Percentiles rank a stretch among this genome's conserved stretches.
Evolutionary conservation across 2,888 invertebrate species (phyloP).

Genomic region (Euplagia quadripunctaria): DNA sequence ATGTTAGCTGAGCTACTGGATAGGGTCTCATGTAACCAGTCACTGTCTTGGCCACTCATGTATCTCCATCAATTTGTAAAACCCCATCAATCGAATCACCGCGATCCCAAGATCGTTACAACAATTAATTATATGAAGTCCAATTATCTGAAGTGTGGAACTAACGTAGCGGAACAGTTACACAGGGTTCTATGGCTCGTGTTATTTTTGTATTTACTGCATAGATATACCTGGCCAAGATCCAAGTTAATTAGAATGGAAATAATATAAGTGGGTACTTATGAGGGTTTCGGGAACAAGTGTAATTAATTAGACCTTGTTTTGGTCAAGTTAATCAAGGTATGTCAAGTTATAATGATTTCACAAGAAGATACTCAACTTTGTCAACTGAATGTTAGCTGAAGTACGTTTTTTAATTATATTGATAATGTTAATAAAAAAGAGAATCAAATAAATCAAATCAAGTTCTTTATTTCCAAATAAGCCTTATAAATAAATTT

Average conservation of each 20-base stretch:
- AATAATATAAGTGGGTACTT: constrained; percentile 2
- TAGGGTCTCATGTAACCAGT: neutral
- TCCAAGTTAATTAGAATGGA: constrained; percentile 9
- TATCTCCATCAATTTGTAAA: neutral
- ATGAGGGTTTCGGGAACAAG: too few species aligned
- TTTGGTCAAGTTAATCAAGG: neutral
- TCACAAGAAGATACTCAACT: neutral
- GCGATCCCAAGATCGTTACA: neutral
- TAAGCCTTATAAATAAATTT: too few species aligned
- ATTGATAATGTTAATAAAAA: neutral
- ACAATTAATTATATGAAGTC: constrained; percentile 12
- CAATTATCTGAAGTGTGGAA: constrained; percentile 12
- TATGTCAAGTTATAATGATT: neutral
- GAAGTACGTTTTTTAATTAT: neutral
- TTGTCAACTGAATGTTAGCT: neutral
- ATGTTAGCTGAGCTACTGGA: too few species aligned
- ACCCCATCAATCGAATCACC: neutral
- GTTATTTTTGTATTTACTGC: constrained; percentile 10
- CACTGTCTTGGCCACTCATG: neutral
- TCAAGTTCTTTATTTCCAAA: too few species aligned
- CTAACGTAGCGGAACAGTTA: constrained; percentile 32
- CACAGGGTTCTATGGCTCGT: constrained; percentile 26
- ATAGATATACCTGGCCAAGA: neutral
- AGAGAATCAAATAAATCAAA: too few species aligned
- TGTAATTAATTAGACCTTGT: neutral